A percentile compares a stretch with the other conserved stretches of the same genome.
Conservation (phyloP, 2,113 vertebrate species). For the Hypanus sabinus region DNA sequence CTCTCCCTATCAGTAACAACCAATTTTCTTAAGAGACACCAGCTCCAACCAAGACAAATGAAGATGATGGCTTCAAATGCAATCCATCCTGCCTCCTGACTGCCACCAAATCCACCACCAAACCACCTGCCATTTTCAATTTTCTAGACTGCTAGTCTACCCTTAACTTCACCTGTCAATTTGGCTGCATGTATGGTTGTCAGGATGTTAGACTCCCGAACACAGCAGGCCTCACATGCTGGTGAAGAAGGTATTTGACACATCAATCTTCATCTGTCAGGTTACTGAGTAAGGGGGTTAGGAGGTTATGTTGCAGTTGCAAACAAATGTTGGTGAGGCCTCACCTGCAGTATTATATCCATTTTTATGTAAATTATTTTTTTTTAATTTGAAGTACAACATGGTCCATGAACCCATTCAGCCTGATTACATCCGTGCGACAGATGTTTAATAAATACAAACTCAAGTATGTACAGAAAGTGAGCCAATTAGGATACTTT, state of each 20-base stretch:
- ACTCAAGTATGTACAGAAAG: background rate
- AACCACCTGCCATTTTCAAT: background rate
- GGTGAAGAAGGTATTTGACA: too few species aligned
- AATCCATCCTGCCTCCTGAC: too few species aligned
- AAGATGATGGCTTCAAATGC: background rate
- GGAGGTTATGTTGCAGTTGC: too few species aligned
- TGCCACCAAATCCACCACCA: background rate
- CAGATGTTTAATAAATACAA: background rate
- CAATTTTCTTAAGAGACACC: background rate
- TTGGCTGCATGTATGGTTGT: background rate
- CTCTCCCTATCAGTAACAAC: background rate
- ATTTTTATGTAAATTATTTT: too few species aligned
- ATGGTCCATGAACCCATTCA: too few species aligned
- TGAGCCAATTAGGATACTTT: background rate
- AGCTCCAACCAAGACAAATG: background rate
- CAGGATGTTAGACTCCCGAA: background rate
- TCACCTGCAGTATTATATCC: too few species aligned
- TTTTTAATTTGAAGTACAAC: too few species aligned
- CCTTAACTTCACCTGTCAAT: background rate
- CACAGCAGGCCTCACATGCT: too few species aligned
- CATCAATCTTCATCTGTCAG: too few species aligned
- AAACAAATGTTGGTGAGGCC: too few species aligned
- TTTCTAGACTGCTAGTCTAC: background rate
- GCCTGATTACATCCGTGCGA: too few species aligned
- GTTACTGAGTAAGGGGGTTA: too few species aligned